Percentiles rank a stretch among this genome's conserved stretches.
These are phyloP conservation scores for Corythucha ciliata DNA, from an alignment of 2,888 invertebrate genomes.

Conservation along the genomic window DNA sequence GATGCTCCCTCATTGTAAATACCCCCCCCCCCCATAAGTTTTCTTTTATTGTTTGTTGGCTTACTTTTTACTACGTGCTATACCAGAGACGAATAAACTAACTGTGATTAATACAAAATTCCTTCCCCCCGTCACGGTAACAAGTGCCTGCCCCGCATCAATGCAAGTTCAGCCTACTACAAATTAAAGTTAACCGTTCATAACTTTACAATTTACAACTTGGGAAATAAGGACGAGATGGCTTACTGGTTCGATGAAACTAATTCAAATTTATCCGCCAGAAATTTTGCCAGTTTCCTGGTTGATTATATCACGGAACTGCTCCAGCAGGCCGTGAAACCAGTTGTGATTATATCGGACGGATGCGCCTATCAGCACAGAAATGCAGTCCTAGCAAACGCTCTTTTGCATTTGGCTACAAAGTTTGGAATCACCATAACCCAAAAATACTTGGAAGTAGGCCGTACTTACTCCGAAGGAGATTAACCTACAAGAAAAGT, in stretches of 20 bases:
- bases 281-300: conserved; percentile 21
- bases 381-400: conserved; percentile 8
- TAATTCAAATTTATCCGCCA: conserved; percentile 19
- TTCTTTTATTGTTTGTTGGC: too few relatives aligned
- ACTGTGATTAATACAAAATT: too few relatives aligned
- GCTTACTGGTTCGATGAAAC: conserved; percentile 28
- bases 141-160: conserved; percentile 6
- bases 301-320: conserved; percentile 22
- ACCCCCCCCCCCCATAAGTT: too few relatives aligned
- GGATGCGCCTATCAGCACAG: conserved; percentile 18
- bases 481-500: too few relatives aligned
- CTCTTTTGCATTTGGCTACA: conserved; percentile 7
- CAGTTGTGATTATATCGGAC: conserved; percentile 31
- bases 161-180: conserved; percentile 10
- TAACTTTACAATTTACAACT: conserved; percentile 14
- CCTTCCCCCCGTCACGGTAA: too few relatives aligned
- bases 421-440: not conserved
- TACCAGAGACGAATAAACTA: too few relatives aligned
- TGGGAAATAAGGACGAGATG: conserved; percentile 15
- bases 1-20: too few relatives aligned
- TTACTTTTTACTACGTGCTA: too few relatives aligned
- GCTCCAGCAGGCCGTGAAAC: conserved; percentile 13
- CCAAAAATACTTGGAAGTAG: conserved; percentile 9
- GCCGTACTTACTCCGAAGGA: conserved; percentile 12
- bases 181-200: conserved; percentile 9